Evolutionary conservation across 2,113 vertebrate genomes (phyloP).

Genomic region (Microcebus lehilahytsara): DNA sequence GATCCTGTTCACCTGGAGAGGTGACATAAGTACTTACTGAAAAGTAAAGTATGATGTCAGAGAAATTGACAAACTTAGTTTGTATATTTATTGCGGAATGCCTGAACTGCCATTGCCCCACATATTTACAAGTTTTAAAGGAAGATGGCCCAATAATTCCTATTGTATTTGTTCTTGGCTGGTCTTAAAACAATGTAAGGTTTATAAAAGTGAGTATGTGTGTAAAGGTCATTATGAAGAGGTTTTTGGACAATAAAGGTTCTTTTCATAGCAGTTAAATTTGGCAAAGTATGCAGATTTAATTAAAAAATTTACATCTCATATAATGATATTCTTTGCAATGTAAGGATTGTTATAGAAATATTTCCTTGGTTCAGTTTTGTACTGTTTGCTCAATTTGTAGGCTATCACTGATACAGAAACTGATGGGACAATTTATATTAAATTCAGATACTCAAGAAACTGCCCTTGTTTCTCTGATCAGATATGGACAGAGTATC

Average conservation of each 20-base stretch:
- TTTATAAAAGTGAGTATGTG: conserved; percentile 35
- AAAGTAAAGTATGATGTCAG: conserved; percentile 34
- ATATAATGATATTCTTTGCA: background rate
- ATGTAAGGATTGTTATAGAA: background rate
- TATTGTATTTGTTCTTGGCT: conserved; percentile 35
- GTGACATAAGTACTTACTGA: background rate
- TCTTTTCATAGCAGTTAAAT: background rate
- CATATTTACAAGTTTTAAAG: conserved; percentile 53
- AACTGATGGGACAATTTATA: conserved; percentile 1
- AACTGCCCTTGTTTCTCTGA: conserved; percentile 59
- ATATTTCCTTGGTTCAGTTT: conserved; percentile 4
- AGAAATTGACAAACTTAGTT: conserved; percentile 20
- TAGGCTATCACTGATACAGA: conserved; percentile 24
- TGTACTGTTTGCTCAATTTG: conserved; percentile 14
- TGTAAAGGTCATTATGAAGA: conserved; percentile 49
- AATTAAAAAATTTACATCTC: conserved; percentile 10
- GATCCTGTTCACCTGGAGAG: background rate
- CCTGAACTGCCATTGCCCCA: background rate
- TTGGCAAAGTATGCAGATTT: background rate
- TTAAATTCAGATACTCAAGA: conserved; percentile 59
- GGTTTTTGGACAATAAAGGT: background rate
- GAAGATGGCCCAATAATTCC: conserved; percentile 14
- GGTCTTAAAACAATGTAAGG: conserved; percentile 24
- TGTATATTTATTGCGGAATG: conserved; percentile 10
- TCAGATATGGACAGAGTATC: conserved; percentile 58